These are phyloP conservation scores for Cochlearius cochlearius DNA, from an alignment of 2,113 vertebrate genomes.

Conservation along the genomic window DNA sequence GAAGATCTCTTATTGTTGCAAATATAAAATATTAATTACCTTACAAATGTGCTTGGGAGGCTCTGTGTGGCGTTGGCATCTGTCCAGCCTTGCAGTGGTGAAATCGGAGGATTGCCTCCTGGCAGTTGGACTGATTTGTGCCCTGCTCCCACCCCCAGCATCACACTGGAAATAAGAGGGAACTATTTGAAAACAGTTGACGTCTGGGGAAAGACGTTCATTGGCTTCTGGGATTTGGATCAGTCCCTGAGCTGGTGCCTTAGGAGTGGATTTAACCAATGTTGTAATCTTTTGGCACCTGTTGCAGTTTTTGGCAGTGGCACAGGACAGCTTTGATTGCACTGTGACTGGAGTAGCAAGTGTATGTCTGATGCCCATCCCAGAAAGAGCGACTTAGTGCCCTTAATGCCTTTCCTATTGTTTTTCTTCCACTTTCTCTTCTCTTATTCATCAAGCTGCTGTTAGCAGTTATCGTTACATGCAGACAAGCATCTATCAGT, in stretches of 20 bases:
- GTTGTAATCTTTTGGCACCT: slow-evolving; percentile 49
- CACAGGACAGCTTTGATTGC: slow-evolving; percentile 32
- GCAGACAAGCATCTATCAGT: not conserved
- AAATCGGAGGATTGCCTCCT: not conserved
- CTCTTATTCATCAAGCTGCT: not conserved
- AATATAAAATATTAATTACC: slow-evolving; percentile 61
- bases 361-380: slow-evolving; percentile 9
- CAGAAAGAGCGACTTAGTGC: not conserved
- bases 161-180: not conserved
- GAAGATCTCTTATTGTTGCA: not conserved
- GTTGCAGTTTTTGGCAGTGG: slow-evolving; percentile 46
- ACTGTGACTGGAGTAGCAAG: not conserved
- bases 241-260: not conserved
- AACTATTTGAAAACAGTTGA: not conserved
- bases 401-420: not conserved
- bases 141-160: not conserved
- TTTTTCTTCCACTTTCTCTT: not conserved
- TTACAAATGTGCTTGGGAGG: not conserved
- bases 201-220: not conserved
- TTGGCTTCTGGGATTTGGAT: slow-evolving; percentile 25
- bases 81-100: not conserved
- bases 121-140: slow-evolving; percentile 3
- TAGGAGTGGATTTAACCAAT: slow-evolving; percentile 20
- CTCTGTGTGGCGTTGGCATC: not conserved
- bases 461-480: not conserved